Conservation (phyloP, 2,888 invertebrate species). For the Xanthia togata region DNA sequence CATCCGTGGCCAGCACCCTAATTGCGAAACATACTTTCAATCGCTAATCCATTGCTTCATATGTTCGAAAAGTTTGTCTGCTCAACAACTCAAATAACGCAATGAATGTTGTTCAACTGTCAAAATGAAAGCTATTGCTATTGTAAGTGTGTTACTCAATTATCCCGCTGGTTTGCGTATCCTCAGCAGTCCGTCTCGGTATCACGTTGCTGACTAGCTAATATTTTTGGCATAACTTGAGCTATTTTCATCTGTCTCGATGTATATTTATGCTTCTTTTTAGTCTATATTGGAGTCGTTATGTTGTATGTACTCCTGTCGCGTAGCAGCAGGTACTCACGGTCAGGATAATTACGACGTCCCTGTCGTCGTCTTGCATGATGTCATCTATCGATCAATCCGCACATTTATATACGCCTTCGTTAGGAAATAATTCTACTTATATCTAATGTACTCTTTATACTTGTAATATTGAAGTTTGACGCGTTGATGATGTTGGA, state of each 20-base stretch:
- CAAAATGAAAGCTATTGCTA: no score
- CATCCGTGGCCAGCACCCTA: background rate
- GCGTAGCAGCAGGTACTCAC: constrained; percentile 22
- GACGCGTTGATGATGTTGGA: background rate
- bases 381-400: constrained; percentile 40
- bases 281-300: background rate
- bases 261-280: constrained; percentile 10
- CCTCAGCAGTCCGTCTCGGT: background rate
- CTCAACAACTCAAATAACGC: no score
- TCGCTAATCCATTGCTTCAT: no score
- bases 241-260: background rate
- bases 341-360: constrained; percentile 17
- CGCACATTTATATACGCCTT: background rate
- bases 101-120: no score
- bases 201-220: no score
- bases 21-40: no score
- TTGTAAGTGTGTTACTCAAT: no score
- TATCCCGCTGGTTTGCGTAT: background rate
- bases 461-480: background rate
- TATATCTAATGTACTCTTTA: constrained; percentile 6
- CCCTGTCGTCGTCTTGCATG: constrained; percentile 13
- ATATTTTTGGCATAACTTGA: background rate
- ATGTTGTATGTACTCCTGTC: constrained; percentile 20
- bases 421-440: background rate
- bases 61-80: no score